Base-by-base conservation (phyloP, 2,113 vertebrate genomes). In the Potamarius usumacintae region DNA sequence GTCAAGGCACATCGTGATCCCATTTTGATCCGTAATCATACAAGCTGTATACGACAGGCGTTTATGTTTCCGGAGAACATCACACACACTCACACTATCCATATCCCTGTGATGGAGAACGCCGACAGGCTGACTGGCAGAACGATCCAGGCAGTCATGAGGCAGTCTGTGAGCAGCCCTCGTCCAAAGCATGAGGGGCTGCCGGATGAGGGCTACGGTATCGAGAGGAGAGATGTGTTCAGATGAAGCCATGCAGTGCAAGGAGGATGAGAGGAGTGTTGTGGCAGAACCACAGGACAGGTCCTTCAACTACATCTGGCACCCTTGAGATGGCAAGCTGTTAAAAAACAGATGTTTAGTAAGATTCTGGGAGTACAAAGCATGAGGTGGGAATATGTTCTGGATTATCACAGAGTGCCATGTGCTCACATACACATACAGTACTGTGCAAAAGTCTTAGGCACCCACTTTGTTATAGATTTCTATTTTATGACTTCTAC, bases 91-190 rank as follows among this genome's bases (percentile, higher is more conserved):
- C 92, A 98, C 97, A 98, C 97, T 88, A 97, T 97, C 97, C 97
- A 97, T 97, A 98, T 97, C 91, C 97, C 97, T 22, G 97, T 97
- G 94, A 98, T 98, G 94, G 96, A 97, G 94, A 97, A 98, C 67
- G 96, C 96, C 92, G 96, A 96, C 92, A 98, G 94, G 95, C 97
- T 97, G 95, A 97, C 96, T 92, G 97, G 97, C 90, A 98, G 96
- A 94, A 98, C 95, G 92, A 97, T 97, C 97, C 97, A 98, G 95
- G 96, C 97, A 94, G 97, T 97, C 97, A 98, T 97, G 94, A 96
- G 96, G 96, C 94, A 95, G 95, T 92, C 94, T 92, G 94, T 94
- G 95, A 93, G 93, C 92, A 91, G 93, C 91, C 92, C 89, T 89
- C 92, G 91, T 93, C 91, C 94, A 93, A 92, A 96, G 95, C 94